A percentile compares a stretch with the other conserved stretches of the same genome.
Conservation (phyloP, 2,888 invertebrate genomes). For the Sussaba pulchella region DNA sequence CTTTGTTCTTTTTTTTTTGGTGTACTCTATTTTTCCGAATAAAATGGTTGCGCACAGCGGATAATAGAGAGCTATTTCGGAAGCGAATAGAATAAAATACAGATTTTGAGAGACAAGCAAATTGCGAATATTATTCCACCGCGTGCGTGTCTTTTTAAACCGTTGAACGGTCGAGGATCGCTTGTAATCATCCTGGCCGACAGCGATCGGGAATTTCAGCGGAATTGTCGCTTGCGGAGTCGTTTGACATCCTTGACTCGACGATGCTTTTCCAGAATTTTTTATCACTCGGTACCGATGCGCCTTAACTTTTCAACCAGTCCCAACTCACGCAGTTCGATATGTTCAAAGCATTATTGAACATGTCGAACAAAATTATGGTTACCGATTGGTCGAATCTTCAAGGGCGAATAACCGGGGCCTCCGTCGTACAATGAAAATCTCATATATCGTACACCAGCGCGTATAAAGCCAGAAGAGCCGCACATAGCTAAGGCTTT, state of each 20-base stretch:
- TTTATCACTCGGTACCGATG: neutral
- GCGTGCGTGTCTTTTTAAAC: too few species aligned
- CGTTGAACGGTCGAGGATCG: too few species aligned
- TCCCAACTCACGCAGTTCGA: too few species aligned
- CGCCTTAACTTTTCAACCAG: neutral
- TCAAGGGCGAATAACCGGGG: conserved; percentile 1
- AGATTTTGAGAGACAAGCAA: too few species aligned
- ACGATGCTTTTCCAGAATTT: neutral
- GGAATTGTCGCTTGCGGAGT: neutral
- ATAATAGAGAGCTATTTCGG: too few species aligned
- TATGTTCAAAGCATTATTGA: too few species aligned
- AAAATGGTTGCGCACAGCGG: too few species aligned
- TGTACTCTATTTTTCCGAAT: too few species aligned
- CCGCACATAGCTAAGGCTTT: conserved; percentile 31
- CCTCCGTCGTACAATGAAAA: conserved; percentile 6
- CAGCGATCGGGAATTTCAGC: neutral
- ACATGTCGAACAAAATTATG: conserved; percentile 4
- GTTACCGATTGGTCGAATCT: conserved; percentile 7
- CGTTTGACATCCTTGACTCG: neutral
- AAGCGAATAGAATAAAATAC: too few species aligned
- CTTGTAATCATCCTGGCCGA: neutral
- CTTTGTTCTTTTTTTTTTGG: too few species aligned
- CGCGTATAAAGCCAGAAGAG: conserved; percentile 2
- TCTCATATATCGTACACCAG: conserved; percentile 9
- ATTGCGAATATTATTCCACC: too few species aligned